Evolutionary conservation across 2,113 vertebrate species (phyloP).

Genomic region (Lepisosteus oculatus): DNA sequence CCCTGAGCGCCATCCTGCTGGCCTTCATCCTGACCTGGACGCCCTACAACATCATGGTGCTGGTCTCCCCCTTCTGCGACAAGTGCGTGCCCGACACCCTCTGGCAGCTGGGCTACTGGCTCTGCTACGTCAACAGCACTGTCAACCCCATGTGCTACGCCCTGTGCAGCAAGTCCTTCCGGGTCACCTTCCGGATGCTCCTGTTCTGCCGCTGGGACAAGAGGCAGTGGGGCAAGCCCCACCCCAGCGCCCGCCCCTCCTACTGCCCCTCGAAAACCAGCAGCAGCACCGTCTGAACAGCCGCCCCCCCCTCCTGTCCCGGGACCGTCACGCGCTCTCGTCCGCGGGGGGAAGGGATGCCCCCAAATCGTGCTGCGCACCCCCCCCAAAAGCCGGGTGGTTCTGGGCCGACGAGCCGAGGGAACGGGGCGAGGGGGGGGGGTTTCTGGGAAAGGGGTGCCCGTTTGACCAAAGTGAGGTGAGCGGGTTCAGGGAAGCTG

Average conservation of each 20-base stretch:
- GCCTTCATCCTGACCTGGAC: constrained; percentile 78
- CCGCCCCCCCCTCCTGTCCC: not conserved
- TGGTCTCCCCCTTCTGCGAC: constrained; percentile 69
- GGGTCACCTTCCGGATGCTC: constrained; percentile 70
- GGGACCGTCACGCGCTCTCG: not conserved
- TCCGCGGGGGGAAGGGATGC: not conserved
- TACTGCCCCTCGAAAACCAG: constrained; percentile 26
- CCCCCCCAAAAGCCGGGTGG: not conserved
- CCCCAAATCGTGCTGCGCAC: too few species aligned
- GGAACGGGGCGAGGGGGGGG: too few species aligned
- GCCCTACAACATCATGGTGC: constrained; percentile 78
- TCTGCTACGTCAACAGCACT: constrained; percentile 77
- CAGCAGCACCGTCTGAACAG: constrained; percentile 31
- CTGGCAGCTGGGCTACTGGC: constrained; percentile 77
- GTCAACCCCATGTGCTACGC: constrained; percentile 78
- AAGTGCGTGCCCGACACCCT: constrained; percentile 62
- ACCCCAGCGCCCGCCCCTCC: constrained; percentile 34
- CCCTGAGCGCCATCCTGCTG: constrained; percentile 70
- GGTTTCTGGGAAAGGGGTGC: too few species aligned
- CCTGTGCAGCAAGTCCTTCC: constrained; percentile 72
- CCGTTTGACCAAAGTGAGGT: too few species aligned
- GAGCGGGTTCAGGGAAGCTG: too few species aligned
- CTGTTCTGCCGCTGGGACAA: constrained; percentile 62
- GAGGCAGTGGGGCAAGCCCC: constrained; percentile 51
- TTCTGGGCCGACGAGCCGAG: too few species aligned